Evolutionary conservation across 2,888 invertebrate species (phyloP).

Genomic region (Eledona agricola): DNA sequence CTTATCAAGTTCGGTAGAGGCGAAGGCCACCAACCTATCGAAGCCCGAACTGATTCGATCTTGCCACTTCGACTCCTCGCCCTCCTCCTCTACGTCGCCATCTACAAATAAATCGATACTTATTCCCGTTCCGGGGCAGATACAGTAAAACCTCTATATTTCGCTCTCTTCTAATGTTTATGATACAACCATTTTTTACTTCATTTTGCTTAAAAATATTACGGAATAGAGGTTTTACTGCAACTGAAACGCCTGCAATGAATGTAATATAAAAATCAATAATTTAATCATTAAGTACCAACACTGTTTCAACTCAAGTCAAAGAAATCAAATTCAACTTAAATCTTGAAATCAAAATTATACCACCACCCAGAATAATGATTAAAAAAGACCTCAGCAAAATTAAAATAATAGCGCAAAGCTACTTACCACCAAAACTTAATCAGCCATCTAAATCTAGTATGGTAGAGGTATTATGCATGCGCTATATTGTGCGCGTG

Average conservation of each 20-base stretch:
- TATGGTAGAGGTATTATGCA: constrained; percentile 61
- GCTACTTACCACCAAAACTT: constrained; percentile 60
- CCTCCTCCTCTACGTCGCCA: constrained; percentile 72
- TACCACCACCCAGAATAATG: constrained; percentile 45
- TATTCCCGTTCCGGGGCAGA: too few species aligned
- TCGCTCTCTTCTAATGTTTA: too few species aligned
- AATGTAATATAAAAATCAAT: constrained; percentile 19
- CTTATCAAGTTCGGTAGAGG: constrained; percentile 90
- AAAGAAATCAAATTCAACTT: constrained; percentile 20
- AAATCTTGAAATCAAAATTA: constrained; percentile 35
- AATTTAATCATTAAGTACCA: constrained; percentile 33
- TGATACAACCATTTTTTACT: too few species aligned
- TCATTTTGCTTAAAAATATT: too few species aligned
- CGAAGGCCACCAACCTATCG: constrained; percentile 92
- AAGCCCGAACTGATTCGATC: constrained; percentile 93
- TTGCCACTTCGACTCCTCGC: constrained; percentile 89
- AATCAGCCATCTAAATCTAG: constrained; percentile 62
- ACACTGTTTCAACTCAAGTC: constrained; percentile 28
- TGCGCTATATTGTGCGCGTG: constrained; percentile 62
- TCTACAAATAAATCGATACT: constrained; percentile 62
- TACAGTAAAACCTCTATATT: too few species aligned
- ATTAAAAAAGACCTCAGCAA: constrained; percentile 50
- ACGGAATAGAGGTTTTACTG: too few species aligned
- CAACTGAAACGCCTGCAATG: constrained; percentile 16
- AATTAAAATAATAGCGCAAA: constrained; percentile 58